Percentiles rank a stretch among this genome's conserved stretches.
Evolutionary conservation across 23 tunicate species (phyloP).

Genomic region (Corella eumyota): DNA sequence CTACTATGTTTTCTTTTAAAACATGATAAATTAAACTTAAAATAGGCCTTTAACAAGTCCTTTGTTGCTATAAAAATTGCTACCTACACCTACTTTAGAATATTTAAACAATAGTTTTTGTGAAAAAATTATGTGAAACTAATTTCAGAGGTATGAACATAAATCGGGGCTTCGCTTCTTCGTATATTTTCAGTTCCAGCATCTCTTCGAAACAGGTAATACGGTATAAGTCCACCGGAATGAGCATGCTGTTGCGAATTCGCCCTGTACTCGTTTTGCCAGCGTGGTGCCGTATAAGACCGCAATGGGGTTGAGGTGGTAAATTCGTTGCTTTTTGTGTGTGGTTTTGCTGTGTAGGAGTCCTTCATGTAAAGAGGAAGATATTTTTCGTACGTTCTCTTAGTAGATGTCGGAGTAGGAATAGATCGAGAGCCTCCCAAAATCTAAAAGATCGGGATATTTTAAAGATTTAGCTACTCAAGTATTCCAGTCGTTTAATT

Average conservation of each 20-base stretch:
- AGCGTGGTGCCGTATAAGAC: neutral
- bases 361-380: conserved; percentile 10
- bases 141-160: conserved; percentile 47
- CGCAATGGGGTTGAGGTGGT: neutral
- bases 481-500: neutral
- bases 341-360: conserved; percentile 5
- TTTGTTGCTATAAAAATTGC: too few species aligned
- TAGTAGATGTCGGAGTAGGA: neutral
- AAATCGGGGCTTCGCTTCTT: conserved; percentile 19
- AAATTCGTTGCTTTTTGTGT: neutral
- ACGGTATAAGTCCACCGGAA: conserved; percentile 8
- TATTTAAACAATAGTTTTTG: too few species aligned
- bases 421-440: neutral
- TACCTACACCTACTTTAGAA: too few species aligned
- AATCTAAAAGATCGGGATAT: neutral
- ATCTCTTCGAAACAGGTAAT: conserved; percentile 35
- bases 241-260: neutral
- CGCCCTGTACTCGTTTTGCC: neutral
- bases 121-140: too few species aligned
- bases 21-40: too few species aligned
- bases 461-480: neutral
- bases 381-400: conserved; percentile 2
- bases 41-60: too few species aligned
- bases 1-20: too few species aligned
- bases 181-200: conserved; percentile 5